These are phyloP conservation scores for Leucosticte australis DNA, from an alignment of 2,113 vertebrate species.

Conservation along the genomic window DNA sequence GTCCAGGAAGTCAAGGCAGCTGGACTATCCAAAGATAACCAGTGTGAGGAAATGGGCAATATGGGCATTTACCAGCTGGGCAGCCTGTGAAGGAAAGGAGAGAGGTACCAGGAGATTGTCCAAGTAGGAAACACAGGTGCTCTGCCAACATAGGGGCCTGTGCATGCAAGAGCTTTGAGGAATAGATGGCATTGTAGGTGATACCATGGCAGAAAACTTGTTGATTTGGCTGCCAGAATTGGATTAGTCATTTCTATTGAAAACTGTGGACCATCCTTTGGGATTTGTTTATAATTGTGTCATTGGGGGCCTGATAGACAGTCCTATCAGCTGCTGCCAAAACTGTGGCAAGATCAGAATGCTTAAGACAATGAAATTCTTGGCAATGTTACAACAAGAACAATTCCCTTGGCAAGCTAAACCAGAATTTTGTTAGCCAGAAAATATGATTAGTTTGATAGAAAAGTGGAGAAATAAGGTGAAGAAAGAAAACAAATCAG, in stretches of 20 bases:
- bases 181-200: not conserved
- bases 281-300: not conserved
- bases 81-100: not conserved
- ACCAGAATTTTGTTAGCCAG: not conserved
- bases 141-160: not conserved
- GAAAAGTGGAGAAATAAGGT: not conserved
- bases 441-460: not conserved
- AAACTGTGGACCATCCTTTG: not conserved
- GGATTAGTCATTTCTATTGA: not conserved
- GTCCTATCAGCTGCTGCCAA: not conserved
- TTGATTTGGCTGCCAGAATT: not conserved
- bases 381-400: not conserved
- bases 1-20: not conserved
- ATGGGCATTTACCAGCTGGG: not conserved
- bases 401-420: not conserved
- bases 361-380: not conserved
- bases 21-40: not conserved
- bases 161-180: not conserved
- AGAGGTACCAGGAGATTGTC: not conserved
- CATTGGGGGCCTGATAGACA: not conserved
- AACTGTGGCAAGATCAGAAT: not conserved
- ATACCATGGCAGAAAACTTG: not conserved
- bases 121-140: not conserved
- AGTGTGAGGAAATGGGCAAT: not conserved
- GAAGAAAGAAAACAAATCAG: not conserved